Evolutionary conservation across 1,140 invertebrate species (phyloP).

Genomic region (Cepaea nemoralis): DNA sequence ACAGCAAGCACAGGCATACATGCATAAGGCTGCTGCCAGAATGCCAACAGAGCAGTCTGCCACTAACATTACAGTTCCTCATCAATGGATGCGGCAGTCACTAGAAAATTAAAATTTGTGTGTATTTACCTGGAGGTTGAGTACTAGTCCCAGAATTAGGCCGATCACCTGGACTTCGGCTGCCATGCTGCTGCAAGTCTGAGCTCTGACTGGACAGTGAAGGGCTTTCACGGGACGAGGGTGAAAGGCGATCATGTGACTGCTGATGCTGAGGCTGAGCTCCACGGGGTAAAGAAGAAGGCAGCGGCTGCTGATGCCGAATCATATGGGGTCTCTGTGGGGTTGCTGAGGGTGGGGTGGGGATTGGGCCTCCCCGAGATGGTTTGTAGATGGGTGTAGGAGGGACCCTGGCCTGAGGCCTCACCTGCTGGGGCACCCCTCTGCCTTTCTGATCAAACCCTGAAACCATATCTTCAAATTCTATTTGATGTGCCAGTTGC

Average conservation of each 20-base stretch:
- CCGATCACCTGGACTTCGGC: slow-evolving; percentile 38
- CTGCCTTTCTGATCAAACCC: neutral
- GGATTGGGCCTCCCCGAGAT: slow-evolving; percentile 34
- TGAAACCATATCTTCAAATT: slow-evolving; percentile 31
- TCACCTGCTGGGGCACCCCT: slow-evolving; percentile 23
- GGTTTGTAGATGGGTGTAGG: slow-evolving; percentile 35
- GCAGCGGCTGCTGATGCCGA: slow-evolving; percentile 47
- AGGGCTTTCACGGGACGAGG: slow-evolving; percentile 44
- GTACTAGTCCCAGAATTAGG: slow-evolving; percentile 48
- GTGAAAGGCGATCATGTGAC: slow-evolving; percentile 40
- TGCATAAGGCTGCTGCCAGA: no score
- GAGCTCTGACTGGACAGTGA: slow-evolving; percentile 47
- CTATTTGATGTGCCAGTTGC: slow-evolving; percentile 21
- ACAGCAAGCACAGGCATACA: no score
- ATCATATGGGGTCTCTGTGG: slow-evolving; percentile 51
- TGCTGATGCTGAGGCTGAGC: slow-evolving; percentile 26
- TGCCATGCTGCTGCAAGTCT: slow-evolving; percentile 34
- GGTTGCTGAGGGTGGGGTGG: slow-evolving; percentile 43
- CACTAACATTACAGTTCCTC: no score
- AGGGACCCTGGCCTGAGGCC: slow-evolving; percentile 33
- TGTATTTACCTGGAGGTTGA: slow-evolving; percentile 56
- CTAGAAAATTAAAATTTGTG: neutral
- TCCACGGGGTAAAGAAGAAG: slow-evolving; percentile 28
- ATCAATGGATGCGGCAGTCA: no score
- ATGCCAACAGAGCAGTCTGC: no score